These are phyloP conservation scores for Laterallus jamaicensis DNA, from an alignment of 2,113 vertebrate genomes.

Conservation along the genomic window DNA sequence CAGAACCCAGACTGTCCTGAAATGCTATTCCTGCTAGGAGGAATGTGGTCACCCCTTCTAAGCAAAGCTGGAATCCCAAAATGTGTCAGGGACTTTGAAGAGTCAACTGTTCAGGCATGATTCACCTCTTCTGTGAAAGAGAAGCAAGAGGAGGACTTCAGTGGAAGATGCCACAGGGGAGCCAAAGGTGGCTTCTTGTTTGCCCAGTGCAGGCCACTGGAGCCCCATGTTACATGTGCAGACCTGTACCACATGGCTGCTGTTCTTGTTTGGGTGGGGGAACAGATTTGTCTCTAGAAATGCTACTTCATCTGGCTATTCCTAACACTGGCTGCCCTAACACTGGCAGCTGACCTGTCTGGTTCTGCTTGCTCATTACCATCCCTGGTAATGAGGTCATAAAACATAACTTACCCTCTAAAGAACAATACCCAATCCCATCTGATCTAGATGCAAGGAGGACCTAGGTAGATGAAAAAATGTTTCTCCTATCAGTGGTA, in stretches of 20 bases:
- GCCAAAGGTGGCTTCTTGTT: neutral
- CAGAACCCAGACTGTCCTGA: neutral
- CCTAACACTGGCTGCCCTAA: neutral
- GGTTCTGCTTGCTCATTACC: neutral
- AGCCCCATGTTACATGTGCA: neutral
- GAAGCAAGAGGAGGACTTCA: neutral
- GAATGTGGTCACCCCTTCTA: neutral
- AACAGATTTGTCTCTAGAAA: neutral
- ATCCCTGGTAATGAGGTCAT: neutral
- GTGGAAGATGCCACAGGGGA: neutral
- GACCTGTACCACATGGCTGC: no score
- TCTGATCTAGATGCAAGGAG: neutral
- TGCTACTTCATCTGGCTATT: neutral
- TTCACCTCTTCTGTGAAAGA: neutral
- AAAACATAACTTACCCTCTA: neutral
- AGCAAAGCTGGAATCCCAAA: neutral
- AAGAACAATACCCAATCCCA: neutral
- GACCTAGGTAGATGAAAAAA: neutral
- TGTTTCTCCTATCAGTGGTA: neutral
- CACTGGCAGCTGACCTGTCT: neutral
- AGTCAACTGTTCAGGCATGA: neutral
- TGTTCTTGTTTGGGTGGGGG: neutral
- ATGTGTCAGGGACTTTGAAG: neutral
- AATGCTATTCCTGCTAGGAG: neutral
- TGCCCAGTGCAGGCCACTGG: neutral